Conservation (phyloP, 2,797 vertebrate species). For the Anguilla megastoma region DNA sequence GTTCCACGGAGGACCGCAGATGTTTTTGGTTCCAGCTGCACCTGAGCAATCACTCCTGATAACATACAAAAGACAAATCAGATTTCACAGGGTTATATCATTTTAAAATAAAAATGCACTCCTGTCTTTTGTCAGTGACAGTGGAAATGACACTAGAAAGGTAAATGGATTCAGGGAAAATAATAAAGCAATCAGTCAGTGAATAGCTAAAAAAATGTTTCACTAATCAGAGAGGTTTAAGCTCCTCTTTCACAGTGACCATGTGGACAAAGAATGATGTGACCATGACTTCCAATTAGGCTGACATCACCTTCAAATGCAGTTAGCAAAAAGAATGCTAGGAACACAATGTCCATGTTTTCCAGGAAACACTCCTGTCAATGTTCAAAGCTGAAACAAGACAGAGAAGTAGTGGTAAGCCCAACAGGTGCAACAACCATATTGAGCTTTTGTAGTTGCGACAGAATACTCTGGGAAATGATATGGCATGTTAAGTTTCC, state of each 20-base stretch:
- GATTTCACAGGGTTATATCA: not conserved
- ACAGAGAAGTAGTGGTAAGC: not conserved
- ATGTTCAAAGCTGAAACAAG: constrained; percentile 38
- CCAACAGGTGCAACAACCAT: not conserved
- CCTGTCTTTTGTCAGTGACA: not conserved
- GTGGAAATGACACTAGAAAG: no score
- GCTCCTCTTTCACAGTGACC: not conserved
- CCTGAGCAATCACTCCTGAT: constrained; percentile 41
- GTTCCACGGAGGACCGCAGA: constrained; percentile 53
- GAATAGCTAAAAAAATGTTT: not conserved
- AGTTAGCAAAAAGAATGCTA: constrained; percentile 45
- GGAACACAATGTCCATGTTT: constrained; percentile 42
- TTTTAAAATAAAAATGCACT: not conserved
- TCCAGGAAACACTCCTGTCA: constrained; percentile 50
- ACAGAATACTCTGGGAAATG: not conserved
- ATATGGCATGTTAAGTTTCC: not conserved
- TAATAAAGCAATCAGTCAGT: not conserved
- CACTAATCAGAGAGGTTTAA: not conserved
- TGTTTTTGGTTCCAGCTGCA: constrained; percentile 56
- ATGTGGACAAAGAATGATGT: not conserved
- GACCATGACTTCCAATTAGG: not conserved
- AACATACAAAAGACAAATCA: not conserved
- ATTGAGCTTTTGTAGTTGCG: not conserved
- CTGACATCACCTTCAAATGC: constrained; percentile 53
- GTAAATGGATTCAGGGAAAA: not conserved